These are phyloP conservation scores for Takifugu flavidus DNA, from an alignment of 2,113 vertebrate species.

Conservation along the genomic window DNA sequence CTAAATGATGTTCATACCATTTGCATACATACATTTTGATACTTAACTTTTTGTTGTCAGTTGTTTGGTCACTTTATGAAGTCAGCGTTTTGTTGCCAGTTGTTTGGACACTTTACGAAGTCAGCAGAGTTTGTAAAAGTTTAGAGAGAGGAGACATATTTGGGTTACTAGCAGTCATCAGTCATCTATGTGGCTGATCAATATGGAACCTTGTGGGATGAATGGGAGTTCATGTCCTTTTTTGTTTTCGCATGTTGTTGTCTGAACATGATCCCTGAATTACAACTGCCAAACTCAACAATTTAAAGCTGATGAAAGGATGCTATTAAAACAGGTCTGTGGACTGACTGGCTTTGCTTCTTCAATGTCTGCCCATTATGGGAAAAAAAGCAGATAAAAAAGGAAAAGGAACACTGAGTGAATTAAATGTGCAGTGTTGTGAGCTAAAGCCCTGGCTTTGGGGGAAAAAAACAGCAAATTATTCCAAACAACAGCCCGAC, in stretches of 20 bases:
- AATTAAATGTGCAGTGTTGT: conserved; percentile 57
- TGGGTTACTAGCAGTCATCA: no score
- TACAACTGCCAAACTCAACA: conserved; percentile 31
- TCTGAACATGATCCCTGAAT: conserved; percentile 12
- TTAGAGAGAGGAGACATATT: no score
- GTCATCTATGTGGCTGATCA: no score
- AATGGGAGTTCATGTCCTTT: conserved; percentile 17
- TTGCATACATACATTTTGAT: no score
- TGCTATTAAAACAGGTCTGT: conserved; percentile 31
- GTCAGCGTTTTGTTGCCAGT: no score
- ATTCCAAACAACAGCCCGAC: conserved; percentile 37
- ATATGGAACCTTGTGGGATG: no score
- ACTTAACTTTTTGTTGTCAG: no score
- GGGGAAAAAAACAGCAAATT: conserved; percentile 56
- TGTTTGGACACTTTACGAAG: no score
- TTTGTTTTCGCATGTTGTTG: conserved; percentile 16
- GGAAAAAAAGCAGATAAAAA: conserved; percentile 32
- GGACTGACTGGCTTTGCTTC: neutral
- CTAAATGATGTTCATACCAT: no score
- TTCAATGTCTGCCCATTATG: conserved; percentile 33
- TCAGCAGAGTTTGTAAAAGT: no score
- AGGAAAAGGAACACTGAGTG: conserved; percentile 42
- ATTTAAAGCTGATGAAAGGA: conserved; percentile 38
- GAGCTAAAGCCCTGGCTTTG: conserved; percentile 42
- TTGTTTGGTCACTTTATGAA: no score